Evolutionary conservation across 2,888 invertebrate species (phyloP), one percentile per base, ranked within the genome.

Genomic region (Drosophila nigricruria): DNA sequence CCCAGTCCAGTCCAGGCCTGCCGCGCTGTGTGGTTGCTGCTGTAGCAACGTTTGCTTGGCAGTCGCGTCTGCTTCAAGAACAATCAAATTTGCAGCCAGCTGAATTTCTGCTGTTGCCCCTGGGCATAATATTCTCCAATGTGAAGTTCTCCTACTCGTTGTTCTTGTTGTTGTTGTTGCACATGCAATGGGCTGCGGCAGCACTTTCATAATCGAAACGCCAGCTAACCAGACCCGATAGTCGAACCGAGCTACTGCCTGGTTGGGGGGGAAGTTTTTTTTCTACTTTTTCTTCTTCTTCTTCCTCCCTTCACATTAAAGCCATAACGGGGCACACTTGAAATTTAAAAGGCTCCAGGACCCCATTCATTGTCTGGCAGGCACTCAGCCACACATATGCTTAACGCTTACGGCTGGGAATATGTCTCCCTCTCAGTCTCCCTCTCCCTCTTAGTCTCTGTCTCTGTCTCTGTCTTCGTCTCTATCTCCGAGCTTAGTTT

Each of bases 71-170:
- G 67, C 67, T 82, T 57, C 77, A 82, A 87, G 87, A 87, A 87
- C 89, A 88, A 88, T 87, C 84, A 84, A 87, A 88, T 88, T 88
- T 88, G 79, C 87, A 88, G 75, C 70, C 81, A 82, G 87, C 82
- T 86, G 80, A 76, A 76, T 71, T 81, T 81, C 43, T 67, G 71
- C 67, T 79, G 69, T 62, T 68, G 79, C 70, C 61, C 54, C 47
- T 42, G 67, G 77, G 71, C 73, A 77, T 82, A 81, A 82, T 85
- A 73, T 68, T 64, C 77, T 71, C 38, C 62, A 43, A 56, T 57
- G 50, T 57, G 52, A 40, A 65, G 52, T 65, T 23, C 38, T 27
- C n/a, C 10, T 9, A 23, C 23, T 1, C 18, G n/a, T 0, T 18
- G 10, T 20, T 49, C 20, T 40, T 59, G 27, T 49, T 73, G 60